Conservation (phyloP, 2,797 vertebrate genomes). For the Gymnothorax javanicus region DNA sequence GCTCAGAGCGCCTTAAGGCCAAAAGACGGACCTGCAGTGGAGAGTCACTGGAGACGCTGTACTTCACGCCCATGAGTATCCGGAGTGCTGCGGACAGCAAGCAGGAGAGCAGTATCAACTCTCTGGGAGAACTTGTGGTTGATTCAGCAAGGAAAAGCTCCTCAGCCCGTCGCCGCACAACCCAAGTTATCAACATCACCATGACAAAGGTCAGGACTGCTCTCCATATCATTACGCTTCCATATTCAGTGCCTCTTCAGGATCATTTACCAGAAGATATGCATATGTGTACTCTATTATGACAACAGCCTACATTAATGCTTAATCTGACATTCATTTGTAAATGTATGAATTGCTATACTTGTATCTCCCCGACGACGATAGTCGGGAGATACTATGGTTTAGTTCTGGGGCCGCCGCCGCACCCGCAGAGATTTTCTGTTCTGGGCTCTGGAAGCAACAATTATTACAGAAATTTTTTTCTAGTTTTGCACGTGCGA, state of each 20-base stretch:
- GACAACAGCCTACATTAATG: background rate
- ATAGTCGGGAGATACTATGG: background rate
- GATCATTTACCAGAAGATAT: background rate
- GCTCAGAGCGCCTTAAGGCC: constrained; percentile 70
- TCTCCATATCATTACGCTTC: background rate
- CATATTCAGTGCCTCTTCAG: background rate
- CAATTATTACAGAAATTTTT: no score
- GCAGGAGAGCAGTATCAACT: constrained; percentile 68
- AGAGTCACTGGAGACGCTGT: constrained; percentile 86
- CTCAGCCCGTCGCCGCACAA: constrained; percentile 81
- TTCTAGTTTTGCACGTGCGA: no score
- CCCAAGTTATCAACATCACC: constrained; percentile 90
- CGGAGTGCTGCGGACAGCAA: constrained; percentile 51
- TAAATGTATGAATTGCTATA: background rate
- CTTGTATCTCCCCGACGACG: background rate
- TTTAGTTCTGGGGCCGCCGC: no score
- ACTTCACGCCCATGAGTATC: constrained; percentile 83
- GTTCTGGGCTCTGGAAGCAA: no score
- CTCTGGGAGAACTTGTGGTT: constrained; percentile 61
- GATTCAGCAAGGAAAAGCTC: constrained; percentile 73
- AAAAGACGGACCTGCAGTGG: constrained; percentile 64
- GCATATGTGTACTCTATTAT: background rate
- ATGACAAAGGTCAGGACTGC: constrained; percentile 81
- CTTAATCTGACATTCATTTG: background rate
- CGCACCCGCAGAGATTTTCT: no score